phyloP scores from a whole-genome alignment of 2,113 vertebrate species.

The Nymphicus hollandicus region DNA sequence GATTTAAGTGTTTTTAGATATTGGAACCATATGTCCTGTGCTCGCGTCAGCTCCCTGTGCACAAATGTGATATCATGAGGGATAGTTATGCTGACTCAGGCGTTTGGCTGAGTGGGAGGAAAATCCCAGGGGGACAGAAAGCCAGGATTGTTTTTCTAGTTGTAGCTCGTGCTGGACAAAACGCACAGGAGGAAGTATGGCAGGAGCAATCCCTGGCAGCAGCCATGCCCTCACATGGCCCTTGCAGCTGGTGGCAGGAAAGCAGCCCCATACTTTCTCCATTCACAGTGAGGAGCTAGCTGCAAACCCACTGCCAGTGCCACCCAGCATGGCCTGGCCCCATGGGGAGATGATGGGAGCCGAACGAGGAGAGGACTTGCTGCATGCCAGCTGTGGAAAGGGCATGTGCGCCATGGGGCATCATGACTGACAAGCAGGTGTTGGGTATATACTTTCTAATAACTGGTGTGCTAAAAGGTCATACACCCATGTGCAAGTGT shows the following conservation, averaged over 20 bases:
- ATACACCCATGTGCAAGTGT: rapidly evolving
- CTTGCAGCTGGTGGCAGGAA: neutral
- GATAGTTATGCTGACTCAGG: constrained; percentile 41
- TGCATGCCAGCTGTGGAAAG: neutral
- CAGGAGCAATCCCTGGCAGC: neutral
- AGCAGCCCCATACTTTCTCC: neutral
- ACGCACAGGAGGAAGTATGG: neutral
- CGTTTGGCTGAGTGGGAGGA: neutral
- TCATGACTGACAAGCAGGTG: neutral
- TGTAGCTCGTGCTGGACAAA: neutral
- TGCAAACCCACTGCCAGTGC: neutral
- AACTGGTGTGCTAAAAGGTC: neutral
- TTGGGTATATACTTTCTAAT: neutral
- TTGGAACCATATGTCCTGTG: constrained; percentile 57
- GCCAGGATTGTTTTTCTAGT: neutral
- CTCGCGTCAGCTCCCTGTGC: neutral
- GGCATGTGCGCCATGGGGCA: rapidly evolving
- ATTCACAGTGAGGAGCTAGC: neutral
- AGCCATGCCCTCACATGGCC: neutral
- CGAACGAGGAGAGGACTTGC: neutral
- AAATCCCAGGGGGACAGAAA: constrained; percentile 10
- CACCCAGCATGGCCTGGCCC: neutral
- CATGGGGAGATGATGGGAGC: rapidly evolving
- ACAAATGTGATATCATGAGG: constrained; percentile 19
- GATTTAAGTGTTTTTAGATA: constrained; percentile 62